Percentiles rank a stretch among this genome's conserved stretches.
Evolutionary conservation across 2,797 vertebrate genomes (phyloP).

Genomic region (Alcedo atthis): DNA sequence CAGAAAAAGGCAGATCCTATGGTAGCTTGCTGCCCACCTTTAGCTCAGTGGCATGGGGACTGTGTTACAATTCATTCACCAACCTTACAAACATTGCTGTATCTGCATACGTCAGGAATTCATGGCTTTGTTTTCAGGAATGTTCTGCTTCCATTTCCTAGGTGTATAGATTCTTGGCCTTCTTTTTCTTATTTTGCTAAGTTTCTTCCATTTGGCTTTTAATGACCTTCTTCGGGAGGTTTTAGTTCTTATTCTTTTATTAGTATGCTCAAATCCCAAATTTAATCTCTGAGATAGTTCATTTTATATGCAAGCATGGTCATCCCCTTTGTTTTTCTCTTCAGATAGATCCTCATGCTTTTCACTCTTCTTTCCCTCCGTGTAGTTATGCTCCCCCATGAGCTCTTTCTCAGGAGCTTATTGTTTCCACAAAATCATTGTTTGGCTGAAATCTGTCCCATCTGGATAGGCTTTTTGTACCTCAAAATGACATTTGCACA

Average conservation of each 20-base stretch:
- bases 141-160: neutral
- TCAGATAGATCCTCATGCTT: neutral
- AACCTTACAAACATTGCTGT: neutral
- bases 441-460: constrained; percentile 1
- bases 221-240: neutral
- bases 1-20: neutral
- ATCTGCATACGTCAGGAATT: neutral
- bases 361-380: neutral
- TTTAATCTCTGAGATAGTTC: constrained; percentile 39
- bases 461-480: neutral
- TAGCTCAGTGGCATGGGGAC: neutral
- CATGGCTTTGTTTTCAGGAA: neutral
- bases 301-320: constrained; percentile 29
- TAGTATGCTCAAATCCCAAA: constrained; percentile 43
- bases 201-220: neutral
- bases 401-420: constrained; percentile 16
- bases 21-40: neutral
- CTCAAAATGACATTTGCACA: constrained; percentile 7
- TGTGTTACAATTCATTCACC: neutral
- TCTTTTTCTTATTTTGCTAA: neutral
- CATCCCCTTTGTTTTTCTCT: constrained; percentile 41
- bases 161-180: neutral
- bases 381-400: neutral
- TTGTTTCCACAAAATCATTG: constrained; percentile 9
- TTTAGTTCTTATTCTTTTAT: neutral